phyloP scores from a whole-genome alignment of 2,797 vertebrate genomes.

The Schizopygopsis malacanthus region DNA sequence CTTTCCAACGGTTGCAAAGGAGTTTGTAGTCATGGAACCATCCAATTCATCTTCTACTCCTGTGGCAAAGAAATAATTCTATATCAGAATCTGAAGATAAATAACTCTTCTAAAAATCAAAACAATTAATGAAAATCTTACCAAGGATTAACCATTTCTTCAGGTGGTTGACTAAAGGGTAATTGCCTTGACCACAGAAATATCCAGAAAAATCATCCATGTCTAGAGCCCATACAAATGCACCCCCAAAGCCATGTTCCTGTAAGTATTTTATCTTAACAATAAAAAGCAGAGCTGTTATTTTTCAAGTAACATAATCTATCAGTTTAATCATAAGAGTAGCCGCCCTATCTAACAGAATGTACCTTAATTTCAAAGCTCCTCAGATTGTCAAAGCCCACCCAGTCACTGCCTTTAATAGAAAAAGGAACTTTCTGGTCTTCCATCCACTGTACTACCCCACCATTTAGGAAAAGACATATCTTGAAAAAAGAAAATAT shows the following conservation, averaged over 20 bases:
- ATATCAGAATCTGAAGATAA: not conserved
- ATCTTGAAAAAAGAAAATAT: conserved; percentile 68
- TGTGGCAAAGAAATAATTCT: not conserved
- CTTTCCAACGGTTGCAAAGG: conserved; percentile 53
- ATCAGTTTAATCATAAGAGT: not conserved
- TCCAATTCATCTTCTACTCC: not conserved
- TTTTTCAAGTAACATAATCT: not conserved
- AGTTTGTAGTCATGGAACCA: conserved; percentile 36
- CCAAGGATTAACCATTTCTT: conserved; percentile 62
- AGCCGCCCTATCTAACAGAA: not conserved
- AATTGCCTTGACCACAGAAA: conserved; percentile 70
- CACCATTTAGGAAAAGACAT: conserved; percentile 72
- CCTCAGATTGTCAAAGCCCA: conserved; percentile 81
- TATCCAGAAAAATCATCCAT: conserved; percentile 74
- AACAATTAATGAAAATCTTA: conserved; percentile 48
- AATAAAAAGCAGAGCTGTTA: not conserved
- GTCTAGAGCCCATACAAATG: conserved; percentile 71
- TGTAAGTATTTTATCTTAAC: conserved; percentile 68
- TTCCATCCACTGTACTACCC: conserved; percentile 75
- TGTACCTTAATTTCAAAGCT: conserved; percentile 81
- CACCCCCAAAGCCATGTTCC: conserved; percentile 64
- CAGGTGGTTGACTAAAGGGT: conserved; percentile 67
- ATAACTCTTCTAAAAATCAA: not conserved
- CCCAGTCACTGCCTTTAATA: conserved; percentile 77
- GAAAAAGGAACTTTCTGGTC: conserved; percentile 81